A percentile compares a stretch with the other conserved stretches of the same genome.
These are phyloP conservation scores for Barnardius zonarius DNA, from an alignment of 2,113 vertebrate species.

Conservation along the genomic window DNA sequence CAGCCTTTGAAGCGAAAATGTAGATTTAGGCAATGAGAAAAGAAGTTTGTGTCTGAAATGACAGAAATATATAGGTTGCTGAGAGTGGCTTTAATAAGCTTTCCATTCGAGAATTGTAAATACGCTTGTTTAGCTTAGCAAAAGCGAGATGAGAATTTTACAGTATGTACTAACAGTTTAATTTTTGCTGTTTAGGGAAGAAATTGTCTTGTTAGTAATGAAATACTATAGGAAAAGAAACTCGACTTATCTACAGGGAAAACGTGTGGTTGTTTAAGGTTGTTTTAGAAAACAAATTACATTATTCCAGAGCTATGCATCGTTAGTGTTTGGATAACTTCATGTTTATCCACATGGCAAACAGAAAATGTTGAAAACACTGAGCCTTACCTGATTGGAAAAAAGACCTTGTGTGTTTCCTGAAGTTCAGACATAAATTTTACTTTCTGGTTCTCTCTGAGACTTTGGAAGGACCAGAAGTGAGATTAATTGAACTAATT, in stretches of 20 bases:
- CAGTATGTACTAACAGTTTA: not conserved
- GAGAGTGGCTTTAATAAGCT: not conserved
- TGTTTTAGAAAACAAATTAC: not conserved
- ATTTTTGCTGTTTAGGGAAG: not conserved
- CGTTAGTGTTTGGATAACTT: not conserved
- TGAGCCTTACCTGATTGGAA: not conserved
- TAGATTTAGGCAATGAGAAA: not conserved
- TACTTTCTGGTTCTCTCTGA: not conserved
- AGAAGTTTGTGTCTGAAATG: not conserved
- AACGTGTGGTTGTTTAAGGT: not conserved
- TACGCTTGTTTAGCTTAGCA: not conserved
- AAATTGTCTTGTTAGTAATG: not conserved
- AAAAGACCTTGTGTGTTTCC: not conserved
- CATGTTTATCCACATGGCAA: not conserved
- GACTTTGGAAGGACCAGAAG: not conserved
- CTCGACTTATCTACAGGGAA: not conserved
- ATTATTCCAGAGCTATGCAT: not conserved
- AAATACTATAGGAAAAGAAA: not conserved
- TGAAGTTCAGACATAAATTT: not conserved
- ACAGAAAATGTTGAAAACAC: not conserved
- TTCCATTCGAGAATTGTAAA: not conserved
- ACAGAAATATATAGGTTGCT: not conserved
- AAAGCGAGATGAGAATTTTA: not conserved
- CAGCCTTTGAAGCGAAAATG: not conserved
- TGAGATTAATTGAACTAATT: not conserved